Conservation (phyloP, 2,888 invertebrate species). For the Pseudococcus longispinus region DNA sequence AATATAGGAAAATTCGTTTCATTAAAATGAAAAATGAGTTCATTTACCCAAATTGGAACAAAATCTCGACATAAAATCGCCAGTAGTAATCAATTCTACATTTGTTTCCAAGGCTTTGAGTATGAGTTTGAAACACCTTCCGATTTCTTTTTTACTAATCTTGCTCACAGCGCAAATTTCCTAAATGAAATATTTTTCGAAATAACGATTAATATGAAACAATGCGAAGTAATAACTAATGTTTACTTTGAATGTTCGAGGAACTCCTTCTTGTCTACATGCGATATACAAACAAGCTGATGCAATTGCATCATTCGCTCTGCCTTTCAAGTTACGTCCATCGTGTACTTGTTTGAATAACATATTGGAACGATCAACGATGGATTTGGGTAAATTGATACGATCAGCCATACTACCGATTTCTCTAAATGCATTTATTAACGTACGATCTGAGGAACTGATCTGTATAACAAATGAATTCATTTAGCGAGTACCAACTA, state of each 20-base stretch:
- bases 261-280: slow-evolving; percentile 97
- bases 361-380: slow-evolving; percentile 94
- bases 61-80: slow-evolving; percentile 99
- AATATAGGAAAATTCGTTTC: background rate
- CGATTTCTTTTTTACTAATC: slow-evolving; percentile 99
- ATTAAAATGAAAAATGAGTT: slow-evolving; percentile 43
- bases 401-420: slow-evolving; percentile 98
- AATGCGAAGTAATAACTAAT: slow-evolving; percentile 63
- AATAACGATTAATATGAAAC: background rate
- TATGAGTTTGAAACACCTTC: slow-evolving; percentile 96
- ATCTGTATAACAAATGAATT: slow-evolving; percentile 72
- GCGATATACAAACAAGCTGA: slow-evolving; percentile 99
- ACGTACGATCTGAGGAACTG: slow-evolving; percentile 93
- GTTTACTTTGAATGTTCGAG: slow-evolving; percentile 82
- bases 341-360: slow-evolving; percentile 98
- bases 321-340: slow-evolving; percentile 85
- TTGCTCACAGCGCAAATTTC: slow-evolving; percentile 99
- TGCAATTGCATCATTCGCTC: slow-evolving; percentile 97
- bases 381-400: slow-evolving; percentile 94
- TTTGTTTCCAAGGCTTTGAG: slow-evolving; percentile 95
- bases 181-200: slow-evolving; percentile 26
- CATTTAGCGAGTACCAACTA: background rate
- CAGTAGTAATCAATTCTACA: slow-evolving; percentile 96
- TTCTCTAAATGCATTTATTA: slow-evolving; percentile 95
- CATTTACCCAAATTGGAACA: slow-evolving; percentile 83